Percentiles rank a stretch among this genome's conserved stretches.
Conservation (phyloP, 2,797 vertebrate species). For the Lophotriccus pileatus region DNA sequence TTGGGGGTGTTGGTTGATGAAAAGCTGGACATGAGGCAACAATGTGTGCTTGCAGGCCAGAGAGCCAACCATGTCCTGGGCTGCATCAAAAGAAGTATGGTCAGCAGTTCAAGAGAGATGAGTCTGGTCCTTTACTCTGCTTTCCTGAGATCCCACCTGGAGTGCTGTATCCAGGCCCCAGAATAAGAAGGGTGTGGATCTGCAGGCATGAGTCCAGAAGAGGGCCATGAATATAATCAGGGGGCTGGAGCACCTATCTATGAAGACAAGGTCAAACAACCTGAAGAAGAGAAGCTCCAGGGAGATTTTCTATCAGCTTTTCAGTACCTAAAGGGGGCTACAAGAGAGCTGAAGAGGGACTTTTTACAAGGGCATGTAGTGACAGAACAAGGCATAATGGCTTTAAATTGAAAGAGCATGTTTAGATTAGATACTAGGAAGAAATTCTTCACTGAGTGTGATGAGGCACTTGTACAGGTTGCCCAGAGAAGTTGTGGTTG, state of each 20-base stretch:
- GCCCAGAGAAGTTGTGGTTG: neutral
- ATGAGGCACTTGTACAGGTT: neutral
- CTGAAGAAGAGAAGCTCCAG: neutral
- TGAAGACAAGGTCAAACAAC: neutral
- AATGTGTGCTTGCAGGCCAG: neutral
- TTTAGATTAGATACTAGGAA: neutral
- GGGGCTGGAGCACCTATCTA: neutral
- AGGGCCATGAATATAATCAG: neutral
- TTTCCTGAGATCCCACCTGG: neutral
- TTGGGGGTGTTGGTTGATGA: neutral
- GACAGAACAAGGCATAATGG: neutral
- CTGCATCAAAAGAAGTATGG: neutral
- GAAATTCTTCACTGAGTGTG: neutral
- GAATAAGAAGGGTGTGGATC: neutral
- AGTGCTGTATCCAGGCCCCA: neutral
- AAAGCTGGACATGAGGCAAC: neutral
- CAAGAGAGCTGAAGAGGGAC: neutral
- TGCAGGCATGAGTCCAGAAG: neutral
- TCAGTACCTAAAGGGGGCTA: neutral
- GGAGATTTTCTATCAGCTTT: neutral
- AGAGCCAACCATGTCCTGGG: neutral
- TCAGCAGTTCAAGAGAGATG: neutral
- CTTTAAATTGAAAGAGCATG: neutral
- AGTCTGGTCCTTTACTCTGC: neutral
- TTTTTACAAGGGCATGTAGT: neutral